Conservation (phyloP, 2,888 invertebrate species). For the Epirrhoe alternata region DNA sequence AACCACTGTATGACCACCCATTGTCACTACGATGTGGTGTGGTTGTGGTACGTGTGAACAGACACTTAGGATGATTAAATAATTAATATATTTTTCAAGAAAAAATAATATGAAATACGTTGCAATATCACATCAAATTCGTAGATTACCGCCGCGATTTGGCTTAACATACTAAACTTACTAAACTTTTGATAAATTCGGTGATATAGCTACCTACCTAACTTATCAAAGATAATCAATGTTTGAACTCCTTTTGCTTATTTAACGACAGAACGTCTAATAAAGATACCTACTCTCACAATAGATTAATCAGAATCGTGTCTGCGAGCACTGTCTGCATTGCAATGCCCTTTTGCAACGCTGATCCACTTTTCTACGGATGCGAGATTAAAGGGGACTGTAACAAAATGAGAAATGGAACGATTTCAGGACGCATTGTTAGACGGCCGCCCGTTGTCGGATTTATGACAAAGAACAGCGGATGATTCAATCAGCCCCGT, state of each 20-base stretch:
- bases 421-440: constrained; percentile 84
- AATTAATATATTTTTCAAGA: no score
- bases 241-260: constrained; percentile 35
- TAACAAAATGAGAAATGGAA: constrained; percentile 85
- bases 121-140: no score
- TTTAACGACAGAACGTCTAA: constrained; percentile 52
- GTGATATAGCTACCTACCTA: background rate
- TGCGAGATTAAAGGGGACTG: constrained; percentile 84
- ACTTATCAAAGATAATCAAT: constrained; percentile 16
- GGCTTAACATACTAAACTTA: background rate
- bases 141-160: no score
- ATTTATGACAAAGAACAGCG: constrained; percentile 85
- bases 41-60: no score
- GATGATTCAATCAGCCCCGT: constrained; percentile 84
- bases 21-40: no score
- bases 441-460: constrained; percentile 81
- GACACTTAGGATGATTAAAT: no score
- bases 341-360: constrained; percentile 82
- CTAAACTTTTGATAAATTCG: background rate
- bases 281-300: constrained; percentile 55
- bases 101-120: no score
- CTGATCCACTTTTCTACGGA: constrained; percentile 84
- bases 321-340: constrained; percentile 70
- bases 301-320: constrained; percentile 80
- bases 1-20: no score